Conservation (phyloP, 1,140 invertebrate genomes). For the Lepidostoma basale region DNA sequence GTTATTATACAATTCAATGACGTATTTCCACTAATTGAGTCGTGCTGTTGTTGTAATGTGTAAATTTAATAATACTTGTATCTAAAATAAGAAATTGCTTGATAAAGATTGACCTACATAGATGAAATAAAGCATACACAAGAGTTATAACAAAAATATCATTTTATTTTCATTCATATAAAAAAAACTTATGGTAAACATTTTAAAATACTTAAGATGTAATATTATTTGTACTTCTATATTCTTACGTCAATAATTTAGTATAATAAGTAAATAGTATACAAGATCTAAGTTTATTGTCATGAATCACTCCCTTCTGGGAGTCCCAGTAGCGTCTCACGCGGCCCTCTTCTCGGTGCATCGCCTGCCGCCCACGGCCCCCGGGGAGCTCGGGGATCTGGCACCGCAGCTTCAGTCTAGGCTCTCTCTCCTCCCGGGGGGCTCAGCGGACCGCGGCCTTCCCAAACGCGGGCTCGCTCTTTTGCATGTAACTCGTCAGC, state of each 20-base stretch:
- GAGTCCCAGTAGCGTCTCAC: background rate
- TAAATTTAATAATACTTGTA: too few relatives aligned
- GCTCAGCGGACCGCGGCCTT: conserved; percentile 52
- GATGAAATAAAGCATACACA: too few relatives aligned
- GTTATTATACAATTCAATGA: too few relatives aligned
- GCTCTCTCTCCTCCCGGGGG: conserved; percentile 45
- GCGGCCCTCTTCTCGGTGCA: background rate
- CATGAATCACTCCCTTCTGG: conserved; percentile 6
- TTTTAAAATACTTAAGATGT: conserved; percentile 4
- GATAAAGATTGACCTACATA: conserved; percentile 20
- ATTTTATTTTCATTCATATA: conserved; percentile 12
- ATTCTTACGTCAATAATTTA: conserved; percentile 10
- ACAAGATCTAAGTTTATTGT: conserved; percentile 32
- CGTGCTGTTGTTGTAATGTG: too few relatives aligned
- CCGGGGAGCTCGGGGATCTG: background rate
- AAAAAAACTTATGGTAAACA: background rate
- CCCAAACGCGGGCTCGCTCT: conserved; percentile 53
- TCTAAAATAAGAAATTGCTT: too few relatives aligned
- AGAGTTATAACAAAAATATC: background rate
- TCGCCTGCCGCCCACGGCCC: background rate
- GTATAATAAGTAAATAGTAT: conserved; percentile 33
- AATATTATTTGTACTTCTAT: conserved; percentile 22
- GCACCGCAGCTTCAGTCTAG: conserved; percentile 31
- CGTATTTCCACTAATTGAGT: too few relatives aligned
- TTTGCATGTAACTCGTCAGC: conserved; percentile 59